phyloP scores from a whole-genome alignment of 2,113 vertebrate species.

The Passer montanus region DNA sequence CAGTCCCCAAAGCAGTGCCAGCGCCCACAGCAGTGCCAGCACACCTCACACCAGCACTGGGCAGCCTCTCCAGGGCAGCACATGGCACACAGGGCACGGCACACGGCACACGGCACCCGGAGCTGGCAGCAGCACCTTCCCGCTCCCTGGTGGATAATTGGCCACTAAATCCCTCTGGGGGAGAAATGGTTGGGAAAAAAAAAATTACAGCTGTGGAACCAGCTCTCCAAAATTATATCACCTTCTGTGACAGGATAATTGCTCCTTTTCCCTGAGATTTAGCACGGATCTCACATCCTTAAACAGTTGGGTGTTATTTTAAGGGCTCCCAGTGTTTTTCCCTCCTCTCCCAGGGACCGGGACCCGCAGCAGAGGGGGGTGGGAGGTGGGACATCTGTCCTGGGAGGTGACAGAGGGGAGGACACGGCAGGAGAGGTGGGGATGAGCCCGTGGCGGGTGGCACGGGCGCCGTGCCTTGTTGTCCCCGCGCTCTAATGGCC shows the following conservation, averaged over 20 bases:
- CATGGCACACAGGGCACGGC: background rate
- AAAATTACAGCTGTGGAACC: constrained; percentile 70
- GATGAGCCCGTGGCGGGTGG: background rate
- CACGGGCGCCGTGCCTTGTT: background rate
- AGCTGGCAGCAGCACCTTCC: constrained; percentile 8
- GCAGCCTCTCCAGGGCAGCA: background rate
- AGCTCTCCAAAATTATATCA: constrained; percentile 77
- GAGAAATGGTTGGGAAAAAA: constrained; percentile 13
- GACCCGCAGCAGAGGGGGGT: background rate
- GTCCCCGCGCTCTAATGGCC: background rate
- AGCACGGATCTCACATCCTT: constrained; percentile 62
- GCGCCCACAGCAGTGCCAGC: background rate
- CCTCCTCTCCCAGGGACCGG: background rate
- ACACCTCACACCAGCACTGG: rapidly evolving
- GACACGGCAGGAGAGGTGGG: rapidly evolving
- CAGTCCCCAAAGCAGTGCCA: background rate
- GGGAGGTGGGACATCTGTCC: rapidly evolving
- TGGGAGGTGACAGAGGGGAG: background rate
- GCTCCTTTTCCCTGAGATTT: constrained; percentile 77
- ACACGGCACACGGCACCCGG: background rate
- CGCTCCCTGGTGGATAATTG: constrained; percentile 61
- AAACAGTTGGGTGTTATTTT: constrained; percentile 68
- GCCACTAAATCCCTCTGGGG: constrained; percentile 68
- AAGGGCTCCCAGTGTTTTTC: constrained; percentile 32
- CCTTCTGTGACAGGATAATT: constrained; percentile 79